These are phyloP conservation scores for Idaea aversata DNA, from an alignment of 2,888 invertebrate species.

Conservation along the genomic window DNA sequence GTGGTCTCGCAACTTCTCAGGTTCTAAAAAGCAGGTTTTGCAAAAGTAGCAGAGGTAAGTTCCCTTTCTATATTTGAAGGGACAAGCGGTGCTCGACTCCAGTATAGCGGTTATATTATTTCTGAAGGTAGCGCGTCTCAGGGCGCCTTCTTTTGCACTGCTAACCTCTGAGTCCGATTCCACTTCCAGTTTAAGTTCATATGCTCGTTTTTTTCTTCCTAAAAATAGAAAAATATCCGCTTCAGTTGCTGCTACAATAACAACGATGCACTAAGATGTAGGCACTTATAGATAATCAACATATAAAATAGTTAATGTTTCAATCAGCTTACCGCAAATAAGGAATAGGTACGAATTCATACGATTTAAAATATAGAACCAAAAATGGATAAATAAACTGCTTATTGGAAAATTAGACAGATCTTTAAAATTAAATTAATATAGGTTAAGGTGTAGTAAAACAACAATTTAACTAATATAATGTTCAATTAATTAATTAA, in stretches of 20 bases:
- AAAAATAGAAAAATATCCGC: slow-evolving; percentile 75
- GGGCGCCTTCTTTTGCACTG: slow-evolving; percentile 38
- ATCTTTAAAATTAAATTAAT: no score
- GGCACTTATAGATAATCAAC: no score
- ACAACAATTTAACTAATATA: no score
- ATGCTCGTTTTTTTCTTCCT: slow-evolving; percentile 64
- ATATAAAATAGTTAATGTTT: no score
- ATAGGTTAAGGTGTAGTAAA: no score
- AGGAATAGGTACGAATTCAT: no score
- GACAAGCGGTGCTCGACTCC: slow-evolving; percentile 65
- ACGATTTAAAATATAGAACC: no score
- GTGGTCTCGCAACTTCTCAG: slow-evolving; percentile 65
- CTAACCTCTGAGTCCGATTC: slow-evolving; percentile 44
- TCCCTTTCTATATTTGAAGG: slow-evolving; percentile 71
- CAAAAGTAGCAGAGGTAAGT: slow-evolving; percentile 70
- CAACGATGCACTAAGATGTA: not conserved
- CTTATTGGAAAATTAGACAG: no score
- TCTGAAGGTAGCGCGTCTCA: slow-evolving; percentile 61
- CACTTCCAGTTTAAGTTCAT: slow-evolving; percentile 53
- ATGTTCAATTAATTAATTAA: no score
- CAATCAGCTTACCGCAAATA: no score
- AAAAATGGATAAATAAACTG: no score
- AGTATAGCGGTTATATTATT: slow-evolving; percentile 63
- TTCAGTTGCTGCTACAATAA: slow-evolving; percentile 20
- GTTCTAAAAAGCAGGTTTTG: slow-evolving; percentile 63